Base-by-base conservation (phyloP, 2,113 vertebrate genomes). In the Vireo altiloquus region DNA sequence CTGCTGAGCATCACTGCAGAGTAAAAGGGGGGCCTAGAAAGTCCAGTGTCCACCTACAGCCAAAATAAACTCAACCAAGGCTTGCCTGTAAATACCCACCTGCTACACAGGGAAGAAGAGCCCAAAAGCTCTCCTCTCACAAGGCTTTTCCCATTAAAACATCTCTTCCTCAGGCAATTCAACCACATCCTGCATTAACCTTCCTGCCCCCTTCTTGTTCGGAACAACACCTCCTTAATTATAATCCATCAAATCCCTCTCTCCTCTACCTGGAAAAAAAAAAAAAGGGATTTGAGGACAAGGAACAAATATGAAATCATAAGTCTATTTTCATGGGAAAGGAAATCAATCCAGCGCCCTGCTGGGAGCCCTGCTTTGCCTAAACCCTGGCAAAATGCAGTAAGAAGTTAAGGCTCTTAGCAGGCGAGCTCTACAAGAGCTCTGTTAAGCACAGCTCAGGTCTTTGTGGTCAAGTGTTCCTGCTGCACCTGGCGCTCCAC, bases 361-460 rank as follows among this genome's bases (percentile, higher is more conserved):
- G 90, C 95, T 94, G 95, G 82, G 93, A 96, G 33, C 71, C 22
- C 88, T 87, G 88, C 90, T 96, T 95, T 94, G 82, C 82, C 75
- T 97, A 96, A 97, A 93, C 46, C 94, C 82, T 13, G 4, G 82
- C 85, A 88, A 86, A 94, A 96, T 90, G 88, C 92, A 78, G 47
- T 96, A 93, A 96, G 95, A 94, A 92, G 88, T 90, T 97, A 96
- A 97, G 88, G 80, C 93, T 97, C 94, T 97, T 97, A 96, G 68
- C 13, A 6, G 75, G 81, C 4, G 1, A 90, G 33, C 83, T 60
- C 87, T 33, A 39, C 89, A 72, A 37, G 89, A 85, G 91, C 37
- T 65, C 84, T 19, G 0, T 57, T 95, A 77, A 88, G 91, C 78
- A 46, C 9, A 11, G 61, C 84, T 80, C 16, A 2, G 70, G 53